Evolutionary conservation across 2,113 vertebrate genomes (phyloP).

Genomic region (Patagioenas fasciata): DNA sequence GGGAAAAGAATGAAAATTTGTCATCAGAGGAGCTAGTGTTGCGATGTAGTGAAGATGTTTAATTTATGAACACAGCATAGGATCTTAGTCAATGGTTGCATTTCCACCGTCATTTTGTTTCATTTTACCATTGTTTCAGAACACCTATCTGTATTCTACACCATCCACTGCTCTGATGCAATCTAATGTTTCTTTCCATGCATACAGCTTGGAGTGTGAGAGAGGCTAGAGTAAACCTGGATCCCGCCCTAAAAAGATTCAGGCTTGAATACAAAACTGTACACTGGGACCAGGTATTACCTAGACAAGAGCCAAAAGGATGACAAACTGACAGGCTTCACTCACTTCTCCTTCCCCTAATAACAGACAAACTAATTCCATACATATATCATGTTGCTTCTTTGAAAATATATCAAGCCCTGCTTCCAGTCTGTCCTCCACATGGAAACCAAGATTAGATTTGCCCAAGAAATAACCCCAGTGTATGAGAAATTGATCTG

Average conservation of each 20-base stretch:
- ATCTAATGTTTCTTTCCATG: neutral
- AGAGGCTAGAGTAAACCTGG: neutral
- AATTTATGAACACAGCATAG: neutral
- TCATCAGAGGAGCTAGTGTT: neutral
- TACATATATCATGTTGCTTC: fast-evolving
- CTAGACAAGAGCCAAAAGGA: no score
- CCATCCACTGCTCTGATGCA: neutral
- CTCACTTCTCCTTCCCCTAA: neutral
- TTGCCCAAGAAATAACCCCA: neutral
- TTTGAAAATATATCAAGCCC: neutral
- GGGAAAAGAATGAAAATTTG: neutral
- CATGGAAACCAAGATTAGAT: neutral
- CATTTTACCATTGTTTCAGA: neutral
- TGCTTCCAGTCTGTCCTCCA: neutral
- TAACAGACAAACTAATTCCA: neutral
- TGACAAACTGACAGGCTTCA: neutral
- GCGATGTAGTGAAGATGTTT: neutral
- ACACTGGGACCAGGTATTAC: no score
- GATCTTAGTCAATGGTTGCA: neutral
- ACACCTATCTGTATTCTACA: neutral
- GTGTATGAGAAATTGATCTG: neutral
- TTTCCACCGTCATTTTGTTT: neutral
- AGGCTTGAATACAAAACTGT: no score
- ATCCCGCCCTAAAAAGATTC: no score
- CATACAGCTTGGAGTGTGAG: neutral